Evolutionary conservation across 2,797 vertebrate genomes (phyloP).

Genomic region (Alosa sapidissima): DNA sequence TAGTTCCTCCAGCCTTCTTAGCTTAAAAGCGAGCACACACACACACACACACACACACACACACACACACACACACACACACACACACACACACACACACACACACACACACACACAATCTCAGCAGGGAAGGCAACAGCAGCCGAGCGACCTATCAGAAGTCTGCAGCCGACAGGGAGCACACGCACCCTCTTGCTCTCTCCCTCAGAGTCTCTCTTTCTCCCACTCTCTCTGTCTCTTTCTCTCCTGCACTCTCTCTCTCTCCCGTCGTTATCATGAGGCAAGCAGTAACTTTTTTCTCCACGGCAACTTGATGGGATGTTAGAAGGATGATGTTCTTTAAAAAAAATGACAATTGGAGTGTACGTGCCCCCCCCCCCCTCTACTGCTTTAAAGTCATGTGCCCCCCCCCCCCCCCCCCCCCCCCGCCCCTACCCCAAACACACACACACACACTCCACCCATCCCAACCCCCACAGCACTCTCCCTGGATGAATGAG

Average conservation of each 20-base stretch:
- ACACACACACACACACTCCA: not conserved
- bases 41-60: not conserved
- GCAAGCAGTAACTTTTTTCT: not conserved
- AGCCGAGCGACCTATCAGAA: slow-evolving; percentile 38
- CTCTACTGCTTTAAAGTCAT: slow-evolving; percentile 19
- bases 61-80: not conserved
- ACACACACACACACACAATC: not conserved
- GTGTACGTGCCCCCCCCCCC: slow-evolving; percentile 34
- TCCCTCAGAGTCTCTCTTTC: not conserved
- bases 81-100: not conserved
- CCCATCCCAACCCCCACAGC: not conserved
- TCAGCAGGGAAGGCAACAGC: slow-evolving; percentile 21
- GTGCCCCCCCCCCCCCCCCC: not conserved
- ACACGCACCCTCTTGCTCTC: not conserved
- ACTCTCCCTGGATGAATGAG: not conserved
- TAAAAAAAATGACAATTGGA: slow-evolving; percentile 29
- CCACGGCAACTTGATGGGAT: not conserved
- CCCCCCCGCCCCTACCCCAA: not conserved
- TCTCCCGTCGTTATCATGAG: not conserved
- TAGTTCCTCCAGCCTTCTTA: slow-evolving; percentile 20
- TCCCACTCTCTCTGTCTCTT: not conserved
- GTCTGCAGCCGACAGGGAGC: slow-evolving; percentile 3
- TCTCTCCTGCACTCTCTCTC: not conserved
- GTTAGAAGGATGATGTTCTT: not conserved
- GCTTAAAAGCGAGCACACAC: not conserved